phyloP scores from a whole-genome alignment of 2,113 vertebrate genomes.

The Thamnophis sirtalis region DNA sequence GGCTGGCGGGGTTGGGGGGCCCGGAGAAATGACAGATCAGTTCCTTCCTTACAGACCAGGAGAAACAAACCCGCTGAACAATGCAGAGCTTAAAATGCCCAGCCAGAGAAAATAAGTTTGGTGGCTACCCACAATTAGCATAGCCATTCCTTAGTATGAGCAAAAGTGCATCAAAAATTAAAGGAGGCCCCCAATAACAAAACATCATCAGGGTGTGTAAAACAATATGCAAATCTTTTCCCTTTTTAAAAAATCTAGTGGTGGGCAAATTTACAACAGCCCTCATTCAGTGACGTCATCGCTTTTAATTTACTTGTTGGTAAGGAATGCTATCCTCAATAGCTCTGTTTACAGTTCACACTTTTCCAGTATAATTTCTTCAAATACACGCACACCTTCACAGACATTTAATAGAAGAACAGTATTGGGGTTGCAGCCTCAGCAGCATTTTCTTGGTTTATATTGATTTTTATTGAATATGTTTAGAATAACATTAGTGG shows the following conservation, averaged over 20 bases:
- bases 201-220: not conserved
- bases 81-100: conserved; percentile 48
- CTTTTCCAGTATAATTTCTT: not conserved
- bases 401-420: not conserved
- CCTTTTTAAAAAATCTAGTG: not conserved
- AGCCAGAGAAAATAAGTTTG: conserved; percentile 54
- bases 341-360: not conserved
- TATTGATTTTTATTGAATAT: not conserved
- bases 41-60: conserved; percentile 60
- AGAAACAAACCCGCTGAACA: conserved; percentile 46
- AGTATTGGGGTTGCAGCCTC: not conserved
- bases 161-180: conserved; percentile 43
- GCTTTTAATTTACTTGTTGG: not conserved
- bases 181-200: not conserved
- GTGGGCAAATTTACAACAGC: not conserved
- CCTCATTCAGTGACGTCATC: not conserved
- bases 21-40: conserved; percentile 54
- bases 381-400: not conserved
- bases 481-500: not conserved
- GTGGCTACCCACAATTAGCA: conserved; percentile 53
- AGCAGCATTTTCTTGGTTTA: not conserved
- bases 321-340: not conserved
- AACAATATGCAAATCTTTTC: not conserved
- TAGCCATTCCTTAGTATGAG: conserved; percentile 62
- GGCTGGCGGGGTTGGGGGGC: conserved; percentile 8